Base-by-base conservation (phyloP, 2,888 invertebrate species). In the Frankliniella fusca region DNA sequence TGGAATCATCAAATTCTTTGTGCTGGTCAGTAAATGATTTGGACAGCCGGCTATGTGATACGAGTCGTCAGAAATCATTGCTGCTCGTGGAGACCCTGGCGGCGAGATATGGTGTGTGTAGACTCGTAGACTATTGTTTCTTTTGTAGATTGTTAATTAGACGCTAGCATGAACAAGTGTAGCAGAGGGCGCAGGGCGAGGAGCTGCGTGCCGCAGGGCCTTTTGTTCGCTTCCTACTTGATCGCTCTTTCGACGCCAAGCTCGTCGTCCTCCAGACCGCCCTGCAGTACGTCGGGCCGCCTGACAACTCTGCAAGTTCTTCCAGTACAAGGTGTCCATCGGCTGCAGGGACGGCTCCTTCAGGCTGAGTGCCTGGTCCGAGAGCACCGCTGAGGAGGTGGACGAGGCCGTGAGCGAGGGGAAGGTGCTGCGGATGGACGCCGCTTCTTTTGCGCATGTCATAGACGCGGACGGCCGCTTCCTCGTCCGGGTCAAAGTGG, bases 261-360 rank as follows among this genome's bases (percentile, higher is more conserved):
- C 70, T 23, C 70, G 70, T 76, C 23, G 12, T 23, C 11, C 27
- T 76, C 10, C 70, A 76, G 70, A 27, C 70, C 27, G 70, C 10
- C 23, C 70, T 76, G 70, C 70, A 76, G 70, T 23, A 27, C 70
- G 70, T 76, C 23, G 70, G 70, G 70, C 70, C 70, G 70, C 70
- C 70, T 27, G 27, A 8, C 70, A 27, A 23, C 23, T n/a, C n/a
- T 12, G 23, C 23, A 10, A 12, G 1, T 10, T 76, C 23, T 76
- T 76, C 27, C 70, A 27, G 10, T 76, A 76, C 70, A 76, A 76
- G 70, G 70, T 76, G 11, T 23, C 23, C 70, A 12, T 76, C 2
- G 70, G 23, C 70, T 76, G 23, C 23, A 23, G 27, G 9, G 70
- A 76, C 70, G 70, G 27, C 23, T 23, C 70, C 70, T 76, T 76